A percentile compares a stretch with the other conserved stretches of the same genome.
Evolutionary conservation across 2,888 invertebrate species (phyloP).

Genomic region (Aricia artaxerxes): DNA sequence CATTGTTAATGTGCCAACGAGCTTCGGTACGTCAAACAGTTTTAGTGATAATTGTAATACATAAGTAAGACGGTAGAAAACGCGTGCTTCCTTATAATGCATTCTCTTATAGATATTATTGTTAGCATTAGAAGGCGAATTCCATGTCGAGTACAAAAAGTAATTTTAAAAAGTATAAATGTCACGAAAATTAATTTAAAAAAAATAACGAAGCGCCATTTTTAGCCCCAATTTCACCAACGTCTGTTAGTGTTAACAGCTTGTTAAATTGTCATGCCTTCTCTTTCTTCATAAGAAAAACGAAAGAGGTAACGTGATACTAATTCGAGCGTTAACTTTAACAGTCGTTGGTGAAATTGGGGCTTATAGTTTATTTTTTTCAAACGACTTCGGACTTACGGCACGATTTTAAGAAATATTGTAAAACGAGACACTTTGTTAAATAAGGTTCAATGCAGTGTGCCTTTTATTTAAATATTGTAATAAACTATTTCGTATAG

Average conservation of each 20-base stretch:
- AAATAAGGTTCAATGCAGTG: constrained; percentile 46
- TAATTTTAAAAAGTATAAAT: constrained; percentile 1
- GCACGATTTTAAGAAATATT: constrained; percentile 45
- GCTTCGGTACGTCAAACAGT: constrained; percentile 48
- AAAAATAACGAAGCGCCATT: background rate
- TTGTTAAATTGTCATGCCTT: too few species aligned
- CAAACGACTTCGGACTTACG: constrained; percentile 42
- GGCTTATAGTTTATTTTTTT: background rate
- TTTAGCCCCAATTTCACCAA: too few species aligned
- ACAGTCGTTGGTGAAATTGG: too few species aligned
- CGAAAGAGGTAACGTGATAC: too few species aligned
- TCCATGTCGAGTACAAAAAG: constrained; percentile 52
- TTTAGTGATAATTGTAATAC: constrained; percentile 60
- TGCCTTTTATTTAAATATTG: constrained; percentile 64
- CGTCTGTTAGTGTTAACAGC: too few species aligned
- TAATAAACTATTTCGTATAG: constrained; percentile 66
- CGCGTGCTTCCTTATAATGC: constrained; percentile 71
- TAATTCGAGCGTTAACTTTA: too few species aligned
- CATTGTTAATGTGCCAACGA: constrained; percentile 74
- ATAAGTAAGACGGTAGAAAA: constrained; percentile 57
- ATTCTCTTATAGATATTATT: constrained; percentile 48
- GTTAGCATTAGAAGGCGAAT: constrained; percentile 36
- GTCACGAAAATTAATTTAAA: background rate
- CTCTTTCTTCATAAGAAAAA: too few species aligned
- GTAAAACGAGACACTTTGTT: constrained; percentile 37